Evolutionary conservation across 2,797 vertebrate species (phyloP).

Genomic region (Gymnocypris eckloni): DNA sequence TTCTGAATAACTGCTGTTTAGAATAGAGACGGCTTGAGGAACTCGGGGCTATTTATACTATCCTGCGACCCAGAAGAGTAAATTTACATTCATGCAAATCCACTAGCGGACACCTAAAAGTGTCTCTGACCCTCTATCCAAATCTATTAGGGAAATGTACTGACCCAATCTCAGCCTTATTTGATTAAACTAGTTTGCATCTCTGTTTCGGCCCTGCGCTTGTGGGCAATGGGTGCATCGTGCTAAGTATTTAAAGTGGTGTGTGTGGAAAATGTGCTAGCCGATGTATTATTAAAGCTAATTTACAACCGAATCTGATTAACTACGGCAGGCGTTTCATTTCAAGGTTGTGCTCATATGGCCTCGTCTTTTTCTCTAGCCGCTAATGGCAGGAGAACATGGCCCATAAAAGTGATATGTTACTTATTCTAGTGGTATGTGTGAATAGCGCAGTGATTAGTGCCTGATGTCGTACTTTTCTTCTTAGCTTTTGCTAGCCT

Average conservation of each 20-base stretch:
- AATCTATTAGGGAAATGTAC: slow-evolving; percentile 75
- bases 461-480: slow-evolving; percentile 65
- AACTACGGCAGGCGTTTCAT: slow-evolving; percentile 69
- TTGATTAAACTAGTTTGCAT: slow-evolving; percentile 68
- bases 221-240: slow-evolving; percentile 44
- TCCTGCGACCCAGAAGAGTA: slow-evolving; percentile 60
- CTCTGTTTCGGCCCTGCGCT: slow-evolving; percentile 34
- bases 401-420: slow-evolving; percentile 71
- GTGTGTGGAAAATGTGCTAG: slow-evolving; percentile 53
- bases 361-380: slow-evolving; percentile 66
- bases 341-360: slow-evolving; percentile 74
- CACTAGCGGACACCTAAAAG: slow-evolving; percentile 65
- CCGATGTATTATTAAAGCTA: slow-evolving; percentile 71
- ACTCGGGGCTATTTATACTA: slow-evolving; percentile 64
- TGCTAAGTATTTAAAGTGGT: slow-evolving; percentile 47
- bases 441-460: slow-evolving; percentile 67
- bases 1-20: slow-evolving; percentile 78
- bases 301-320: slow-evolving; percentile 72
- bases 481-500: slow-evolving; percentile 57
- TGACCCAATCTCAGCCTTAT: slow-evolving; percentile 66
- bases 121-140: slow-evolving; percentile 64
- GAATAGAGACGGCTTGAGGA: slow-evolving; percentile 70
- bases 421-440: slow-evolving; percentile 67
- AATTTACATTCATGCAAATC: slow-evolving; percentile 69
- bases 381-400: slow-evolving; percentile 67